phyloP scores from a whole-genome alignment of 2,888 invertebrate species.

The Trichogramma dendrolimi region DNA sequence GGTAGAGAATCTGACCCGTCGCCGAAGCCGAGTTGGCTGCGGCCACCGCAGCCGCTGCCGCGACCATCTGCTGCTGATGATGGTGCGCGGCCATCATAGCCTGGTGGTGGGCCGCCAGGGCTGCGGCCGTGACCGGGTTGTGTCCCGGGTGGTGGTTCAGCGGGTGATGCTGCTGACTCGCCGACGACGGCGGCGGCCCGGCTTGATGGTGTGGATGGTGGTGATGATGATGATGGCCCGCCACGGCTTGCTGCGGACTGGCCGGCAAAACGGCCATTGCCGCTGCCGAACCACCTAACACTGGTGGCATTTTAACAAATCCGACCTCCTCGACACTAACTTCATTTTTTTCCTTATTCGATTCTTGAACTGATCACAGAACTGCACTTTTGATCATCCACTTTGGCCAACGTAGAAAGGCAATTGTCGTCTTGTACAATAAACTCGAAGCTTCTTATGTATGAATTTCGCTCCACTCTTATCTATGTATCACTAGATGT shows the following conservation, averaged over 20 bases:
- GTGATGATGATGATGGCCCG: slow-evolving; percentile 9
- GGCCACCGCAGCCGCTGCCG: slow-evolving; percentile 23
- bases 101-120: slow-evolving; percentile 37
- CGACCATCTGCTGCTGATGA: slow-evolving; percentile 12
- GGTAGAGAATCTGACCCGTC: too few species aligned
- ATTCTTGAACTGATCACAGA: too few species aligned
- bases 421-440: too few species aligned
- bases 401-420: too few species aligned
- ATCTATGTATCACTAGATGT: too few species aligned
- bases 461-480: too few species aligned
- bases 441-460: too few species aligned
- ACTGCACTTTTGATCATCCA: too few species aligned
- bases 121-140: slow-evolving; percentile 19
- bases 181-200: slow-evolving; percentile 27
- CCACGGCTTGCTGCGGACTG: slow-evolving; percentile 51
- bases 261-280: slow-evolving; percentile 53
- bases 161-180: slow-evolving; percentile 4
- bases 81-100: slow-evolving; percentile 29
- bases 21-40: too few species aligned
- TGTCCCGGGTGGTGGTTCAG: slow-evolving; percentile 3
- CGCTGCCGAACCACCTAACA: slow-evolving; percentile 51
- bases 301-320: slow-evolving; percentile 47
- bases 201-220: slow-evolving; percentile 24
- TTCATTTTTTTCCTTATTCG: too few species aligned
- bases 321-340: slow-evolving; percentile 16